Percentiles rank a stretch among this genome's conserved stretches.
These are phyloP conservation scores for Syngnathoides biaculeatus DNA, from an alignment of 2,113 vertebrate species.

Conservation along the genomic window DNA sequence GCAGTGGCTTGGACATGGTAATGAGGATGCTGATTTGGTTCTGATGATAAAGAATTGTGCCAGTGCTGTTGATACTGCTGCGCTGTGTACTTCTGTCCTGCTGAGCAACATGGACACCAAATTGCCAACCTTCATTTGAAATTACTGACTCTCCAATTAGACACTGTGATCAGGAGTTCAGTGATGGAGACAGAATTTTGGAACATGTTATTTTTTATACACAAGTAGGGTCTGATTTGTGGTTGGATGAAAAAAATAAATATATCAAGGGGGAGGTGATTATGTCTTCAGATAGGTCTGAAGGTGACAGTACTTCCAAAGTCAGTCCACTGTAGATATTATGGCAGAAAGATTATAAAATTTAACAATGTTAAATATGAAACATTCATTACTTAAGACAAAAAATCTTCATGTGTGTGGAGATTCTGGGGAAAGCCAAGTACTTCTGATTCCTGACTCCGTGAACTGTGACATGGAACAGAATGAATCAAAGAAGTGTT, in stretches of 20 bases:
- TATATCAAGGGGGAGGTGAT: neutral
- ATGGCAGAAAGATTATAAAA: neutral
- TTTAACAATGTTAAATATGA: too few species aligned
- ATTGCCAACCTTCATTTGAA: slow-evolving; percentile 64
- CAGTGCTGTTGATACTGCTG: slow-evolving; percentile 57
- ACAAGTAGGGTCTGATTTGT: too few species aligned
- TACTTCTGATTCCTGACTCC: too few species aligned
- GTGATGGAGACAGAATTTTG: neutral
- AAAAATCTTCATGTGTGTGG: too few species aligned
- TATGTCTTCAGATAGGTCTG: neutral
- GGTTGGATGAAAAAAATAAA: neutral
- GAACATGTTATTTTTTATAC: neutral
- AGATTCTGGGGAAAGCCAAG: too few species aligned
- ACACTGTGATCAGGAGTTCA: slow-evolving; percentile 11
- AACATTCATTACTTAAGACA: too few species aligned
- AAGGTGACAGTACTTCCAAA: neutral
- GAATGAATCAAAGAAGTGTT: too few species aligned
- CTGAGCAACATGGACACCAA: slow-evolving; percentile 60
- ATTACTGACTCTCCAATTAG: slow-evolving; percentile 66
- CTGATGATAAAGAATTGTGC: slow-evolving; percentile 59
- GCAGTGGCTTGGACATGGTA: slow-evolving; percentile 57
- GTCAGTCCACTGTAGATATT: neutral
- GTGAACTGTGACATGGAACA: too few species aligned
- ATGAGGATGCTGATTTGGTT: slow-evolving; percentile 71
- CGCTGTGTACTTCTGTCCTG: slow-evolving; percentile 51